Evolutionary conservation across 2,888 invertebrate genomes (phyloP).

Genomic region (Eutolmus rufibarbis): DNA sequence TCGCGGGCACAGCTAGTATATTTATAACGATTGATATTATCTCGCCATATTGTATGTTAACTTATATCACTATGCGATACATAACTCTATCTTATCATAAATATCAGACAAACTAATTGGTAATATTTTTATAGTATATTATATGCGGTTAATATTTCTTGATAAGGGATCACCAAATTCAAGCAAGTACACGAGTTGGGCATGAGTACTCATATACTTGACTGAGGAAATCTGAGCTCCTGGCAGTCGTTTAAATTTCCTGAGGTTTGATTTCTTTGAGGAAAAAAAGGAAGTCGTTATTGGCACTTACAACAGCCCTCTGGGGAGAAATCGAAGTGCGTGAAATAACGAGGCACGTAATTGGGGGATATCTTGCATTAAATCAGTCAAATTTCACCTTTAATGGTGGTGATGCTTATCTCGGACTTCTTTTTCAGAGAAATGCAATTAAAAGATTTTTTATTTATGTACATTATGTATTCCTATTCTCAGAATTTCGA

Average conservation of each 20-base stretch:
- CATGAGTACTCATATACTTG: background rate
- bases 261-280: background rate
- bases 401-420: background rate
- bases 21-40: too few species aligned
- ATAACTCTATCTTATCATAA: background rate
- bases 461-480: background rate
- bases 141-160: background rate
- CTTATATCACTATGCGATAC: background rate
- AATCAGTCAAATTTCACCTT: background rate
- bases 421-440: background rate
- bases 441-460: background rate
- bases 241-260: background rate
- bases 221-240: background rate
- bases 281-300: conserved; percentile 21
- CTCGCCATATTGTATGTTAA: background rate
- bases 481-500: background rate
- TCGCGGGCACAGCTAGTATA: too few species aligned
- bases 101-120: background rate
- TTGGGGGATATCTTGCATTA: background rate
- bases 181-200: background rate
- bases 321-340: conserved; percentile 30
- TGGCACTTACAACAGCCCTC: conserved; percentile 36
- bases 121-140: background rate
- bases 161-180: background rate
- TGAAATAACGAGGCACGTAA: conserved; percentile 38